Evolutionary conservation across 2,797 vertebrate genomes (phyloP).

Genomic region (Melanogrammus aeglefinus): DNA sequence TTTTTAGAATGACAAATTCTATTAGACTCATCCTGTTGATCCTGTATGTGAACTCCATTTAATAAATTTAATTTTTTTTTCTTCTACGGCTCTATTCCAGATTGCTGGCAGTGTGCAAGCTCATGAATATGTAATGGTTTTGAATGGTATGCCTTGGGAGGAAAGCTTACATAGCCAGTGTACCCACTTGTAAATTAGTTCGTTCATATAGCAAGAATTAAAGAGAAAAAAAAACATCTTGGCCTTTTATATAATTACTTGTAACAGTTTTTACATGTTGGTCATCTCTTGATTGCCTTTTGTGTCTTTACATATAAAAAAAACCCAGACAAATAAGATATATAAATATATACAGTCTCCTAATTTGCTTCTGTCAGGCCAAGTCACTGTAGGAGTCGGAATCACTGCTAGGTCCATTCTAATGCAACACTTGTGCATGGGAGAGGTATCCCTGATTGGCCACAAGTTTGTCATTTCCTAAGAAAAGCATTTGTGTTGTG

Average conservation of each 20-base stretch:
- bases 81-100: conserved; percentile 63
- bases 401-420: conserved; percentile 58
- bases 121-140: conserved; percentile 56
- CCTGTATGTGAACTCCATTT: conserved; percentile 69
- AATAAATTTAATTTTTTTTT: conserved; percentile 67
- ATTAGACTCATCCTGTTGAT: conserved; percentile 65
- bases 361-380: conserved; percentile 65
- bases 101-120: conserved; percentile 63
- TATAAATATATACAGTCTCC: conserved; percentile 70
- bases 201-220: conserved; percentile 74
- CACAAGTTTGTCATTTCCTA: conserved; percentile 49
- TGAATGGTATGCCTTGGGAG: conserved; percentile 57
- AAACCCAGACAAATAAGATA: conserved; percentile 61
- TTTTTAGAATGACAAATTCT: conserved; percentile 64
- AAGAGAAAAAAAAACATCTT: conserved; percentile 64
- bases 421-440: conserved; percentile 56
- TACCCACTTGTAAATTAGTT: conserved; percentile 79
- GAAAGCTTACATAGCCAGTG: conserved; percentile 60
- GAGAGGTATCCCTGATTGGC: conserved; percentile 41
- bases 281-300: conserved; percentile 80
- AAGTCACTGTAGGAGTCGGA: conserved; percentile 65
- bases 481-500: conserved; percentile 44
- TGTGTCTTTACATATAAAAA: conserved; percentile 81
- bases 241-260: conserved; percentile 81
- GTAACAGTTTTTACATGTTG: conserved; percentile 81